phyloP scores from a whole-genome alignment of 2,888 invertebrate genomes.

The Eupithecia insigniata region DNA sequence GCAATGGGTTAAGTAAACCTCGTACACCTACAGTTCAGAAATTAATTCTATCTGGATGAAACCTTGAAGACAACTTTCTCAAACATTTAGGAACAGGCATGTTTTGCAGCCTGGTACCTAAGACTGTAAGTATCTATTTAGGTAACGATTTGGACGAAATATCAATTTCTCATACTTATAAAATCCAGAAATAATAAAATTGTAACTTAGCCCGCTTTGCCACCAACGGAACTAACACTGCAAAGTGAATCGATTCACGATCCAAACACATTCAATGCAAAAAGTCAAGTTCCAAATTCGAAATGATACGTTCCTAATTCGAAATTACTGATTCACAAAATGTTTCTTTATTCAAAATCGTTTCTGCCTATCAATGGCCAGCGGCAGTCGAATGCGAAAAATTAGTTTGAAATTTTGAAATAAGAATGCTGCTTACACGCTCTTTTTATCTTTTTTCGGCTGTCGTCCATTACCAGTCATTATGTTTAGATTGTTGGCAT shows the following conservation, averaged over 20 bases:
- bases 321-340: slow-evolving; percentile 49
- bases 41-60: background rate
- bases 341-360: slow-evolving; percentile 64
- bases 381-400: slow-evolving; percentile 36
- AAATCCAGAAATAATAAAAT: background rate
- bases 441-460: slow-evolving; percentile 41
- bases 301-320: slow-evolving; percentile 69
- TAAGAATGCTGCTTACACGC: slow-evolving; percentile 26
- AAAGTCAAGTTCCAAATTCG: slow-evolving; percentile 47
- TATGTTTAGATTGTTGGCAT: slow-evolving; percentile 72
- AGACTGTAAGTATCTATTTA: background rate
- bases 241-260: slow-evolving; percentile 43
- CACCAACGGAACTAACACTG: background rate
- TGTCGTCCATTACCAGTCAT: slow-evolving; percentile 71
- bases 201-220: background rate
- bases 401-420: slow-evolving; percentile 28
- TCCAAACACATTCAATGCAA: slow-evolving; percentile 47
- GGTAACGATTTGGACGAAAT: background rate
- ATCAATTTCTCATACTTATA: background rate
- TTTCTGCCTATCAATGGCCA: slow-evolving; percentile 49
- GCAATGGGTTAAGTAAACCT: background rate
- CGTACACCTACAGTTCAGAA: background rate
- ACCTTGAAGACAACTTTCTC: background rate
- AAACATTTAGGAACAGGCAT: background rate
- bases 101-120: background rate